Evolutionary conservation across 2,797 vertebrate genomes (phyloP).

Genomic region (Gallirallus australis): DNA sequence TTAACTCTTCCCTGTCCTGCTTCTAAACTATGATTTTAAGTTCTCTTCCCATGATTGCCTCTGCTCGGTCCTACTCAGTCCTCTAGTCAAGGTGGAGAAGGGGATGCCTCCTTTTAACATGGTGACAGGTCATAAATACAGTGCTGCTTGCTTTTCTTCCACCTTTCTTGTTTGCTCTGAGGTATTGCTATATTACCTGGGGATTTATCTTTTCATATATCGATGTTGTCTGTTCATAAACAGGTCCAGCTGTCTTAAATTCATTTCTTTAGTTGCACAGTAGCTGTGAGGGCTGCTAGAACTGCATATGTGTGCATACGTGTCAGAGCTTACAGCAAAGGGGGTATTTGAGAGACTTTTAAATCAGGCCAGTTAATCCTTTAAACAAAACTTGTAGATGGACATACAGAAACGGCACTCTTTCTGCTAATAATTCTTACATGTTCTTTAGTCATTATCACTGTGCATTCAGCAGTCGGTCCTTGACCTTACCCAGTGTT

Average conservation of each 20-base stretch:
- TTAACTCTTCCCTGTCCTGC: neutral
- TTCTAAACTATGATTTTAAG: neutral
- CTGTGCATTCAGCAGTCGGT: neutral
- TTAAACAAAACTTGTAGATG: neutral
- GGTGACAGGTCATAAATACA: neutral
- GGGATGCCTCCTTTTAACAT: neutral
- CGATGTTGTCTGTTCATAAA: neutral
- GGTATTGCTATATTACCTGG: neutral
- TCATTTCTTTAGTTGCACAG: neutral
- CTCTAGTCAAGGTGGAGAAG: neutral
- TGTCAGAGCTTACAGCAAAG: neutral
- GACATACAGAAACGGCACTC: neutral
- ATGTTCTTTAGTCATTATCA: neutral
- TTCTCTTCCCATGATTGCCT: neutral
- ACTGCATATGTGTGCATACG: fast-evolving
- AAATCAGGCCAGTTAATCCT: neutral
- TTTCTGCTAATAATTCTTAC: neutral
- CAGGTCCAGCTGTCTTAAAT: neutral
- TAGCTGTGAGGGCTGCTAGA: neutral
- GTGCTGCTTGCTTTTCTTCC: neutral
- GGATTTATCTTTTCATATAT: neutral
- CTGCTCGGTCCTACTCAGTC: neutral
- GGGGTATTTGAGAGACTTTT: neutral
- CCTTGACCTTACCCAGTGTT: neutral
- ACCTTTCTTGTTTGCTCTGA: neutral